Base-by-base conservation (phyloP, 1,140 invertebrate genomes). In the Sminthurides bifidus region DNA sequence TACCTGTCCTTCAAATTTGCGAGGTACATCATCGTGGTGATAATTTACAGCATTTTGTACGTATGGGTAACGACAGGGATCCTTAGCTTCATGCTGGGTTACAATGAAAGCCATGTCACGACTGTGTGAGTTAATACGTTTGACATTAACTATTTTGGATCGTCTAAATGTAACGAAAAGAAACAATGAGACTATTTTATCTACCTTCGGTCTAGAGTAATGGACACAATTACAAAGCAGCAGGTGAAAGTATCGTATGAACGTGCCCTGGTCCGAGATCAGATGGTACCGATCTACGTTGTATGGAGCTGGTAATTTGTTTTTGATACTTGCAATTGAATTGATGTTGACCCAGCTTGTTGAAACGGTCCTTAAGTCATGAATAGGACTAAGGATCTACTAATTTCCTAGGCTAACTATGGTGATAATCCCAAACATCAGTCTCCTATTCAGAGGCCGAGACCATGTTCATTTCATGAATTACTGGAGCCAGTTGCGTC, bases 241-340 rank as follows among this genome's bases (percentile, higher is more conserved):
- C 21, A n/a, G 17, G 8, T 43, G 17, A 8, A 14, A 5, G 14
- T n/a, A 5, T 43, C 40, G 5, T 43, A 8, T 5, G 40, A 43
- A 21, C 12, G 21, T 15, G 6, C 12, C 5, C 21, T 43, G 5
- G 21, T 43, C 21, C 40, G 40, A 21, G 6, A 5, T 14, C 40
- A 43, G 21, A 17, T 43, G 5, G 40, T 43, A 12, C 40, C 40
- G 17, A 43, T 17, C 5, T 43, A 15, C 17, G 40, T 43, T 14
- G 40, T 43, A 14, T 43, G 40, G 40, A 43, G 40, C 40, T 43
- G 40, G 40, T 43, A 43, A 43, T 10, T n/a, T 10, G n/a, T 35
- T 35, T 35, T n/a, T 35, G n/a, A 35, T 10, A 35, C 8, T 35
- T n/a, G n/a, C 8, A 35, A 35, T 8, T 35, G 8, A 35, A 35